These are phyloP conservation scores for Sinocyclocheilus anophthalmus DNA, from an alignment of 2,113 vertebrate genomes.

Conservation along the genomic window DNA sequence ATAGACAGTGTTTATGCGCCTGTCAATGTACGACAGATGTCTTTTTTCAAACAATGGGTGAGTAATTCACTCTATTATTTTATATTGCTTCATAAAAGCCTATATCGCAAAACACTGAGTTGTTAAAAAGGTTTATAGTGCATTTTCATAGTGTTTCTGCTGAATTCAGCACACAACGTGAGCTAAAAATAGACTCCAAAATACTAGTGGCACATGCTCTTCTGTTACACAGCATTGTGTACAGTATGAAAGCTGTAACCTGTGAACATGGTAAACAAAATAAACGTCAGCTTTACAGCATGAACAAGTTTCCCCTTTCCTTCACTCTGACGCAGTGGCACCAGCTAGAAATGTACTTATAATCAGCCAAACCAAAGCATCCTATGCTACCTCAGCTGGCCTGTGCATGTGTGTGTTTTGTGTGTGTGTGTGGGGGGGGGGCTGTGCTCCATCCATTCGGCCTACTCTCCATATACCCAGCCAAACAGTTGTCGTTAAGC, in stretches of 20 bases:
- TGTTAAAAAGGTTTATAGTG: not conserved
- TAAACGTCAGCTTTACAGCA: not conserved
- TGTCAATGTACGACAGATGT: not conserved
- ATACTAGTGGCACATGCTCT: not conserved
- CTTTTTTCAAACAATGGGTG: not conserved
- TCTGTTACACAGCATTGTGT: not conserved
- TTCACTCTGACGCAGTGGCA: slow-evolving; percentile 66
- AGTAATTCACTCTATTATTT: not conserved
- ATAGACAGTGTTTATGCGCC: not conserved
- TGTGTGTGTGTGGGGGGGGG: slow-evolving; percentile 16
- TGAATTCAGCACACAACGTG: not conserved
- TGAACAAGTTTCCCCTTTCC: slow-evolving; percentile 25
- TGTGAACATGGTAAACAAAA: not conserved
- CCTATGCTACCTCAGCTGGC: slow-evolving; percentile 60
- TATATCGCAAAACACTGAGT: slow-evolving; percentile 1
- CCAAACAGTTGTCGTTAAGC: slow-evolving; percentile 40
- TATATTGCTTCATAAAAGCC: not conserved
- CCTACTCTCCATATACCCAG: slow-evolving; percentile 35
- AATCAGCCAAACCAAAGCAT: slow-evolving; percentile 63
- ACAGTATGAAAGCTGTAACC: too few species aligned
- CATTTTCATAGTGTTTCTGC: not conserved
- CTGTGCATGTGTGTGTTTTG: slow-evolving; percentile 32
- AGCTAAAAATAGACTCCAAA: not conserved
- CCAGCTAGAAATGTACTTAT: slow-evolving; percentile 54
- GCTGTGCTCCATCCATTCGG: slow-evolving; percentile 35